A percentile compares a stretch with the other conserved stretches of the same genome.
Conservation (phyloP, 1,140 invertebrate species). For the Halictus rubicundus region DNA sequence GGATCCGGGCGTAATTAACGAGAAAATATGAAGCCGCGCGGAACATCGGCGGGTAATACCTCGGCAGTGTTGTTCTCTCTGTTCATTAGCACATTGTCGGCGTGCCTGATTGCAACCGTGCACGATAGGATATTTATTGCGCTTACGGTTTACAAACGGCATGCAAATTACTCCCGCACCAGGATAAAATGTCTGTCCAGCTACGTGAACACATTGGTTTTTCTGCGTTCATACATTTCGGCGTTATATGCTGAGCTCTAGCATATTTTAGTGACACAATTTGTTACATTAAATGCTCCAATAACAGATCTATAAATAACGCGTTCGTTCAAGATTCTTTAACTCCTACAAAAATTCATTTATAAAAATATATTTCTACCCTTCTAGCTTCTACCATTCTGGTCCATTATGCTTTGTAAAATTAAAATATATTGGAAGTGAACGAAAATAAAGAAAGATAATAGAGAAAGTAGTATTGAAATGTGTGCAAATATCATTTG, state of each 20-base stretch:
- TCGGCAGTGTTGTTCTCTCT: background rate
- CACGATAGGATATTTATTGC: slow-evolving; percentile 42
- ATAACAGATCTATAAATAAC: no score
- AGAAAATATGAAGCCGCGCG: slow-evolving; percentile 24
- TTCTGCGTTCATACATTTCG: background rate
- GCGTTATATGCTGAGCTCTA: background rate
- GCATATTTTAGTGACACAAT: background rate
- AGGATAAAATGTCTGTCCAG: background rate
- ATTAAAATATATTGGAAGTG: no score
- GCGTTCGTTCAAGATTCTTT: no score
- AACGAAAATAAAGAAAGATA: no score
- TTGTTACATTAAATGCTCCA: no score
- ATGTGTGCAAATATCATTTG: no score
- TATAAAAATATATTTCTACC: no score
- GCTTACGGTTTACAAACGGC: slow-evolving; percentile 6
- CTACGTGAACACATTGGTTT: slow-evolving; percentile 7
- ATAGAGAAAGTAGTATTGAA: no score
- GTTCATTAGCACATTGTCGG: slow-evolving; percentile 34
- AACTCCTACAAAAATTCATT: no score
- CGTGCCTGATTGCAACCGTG: background rate
- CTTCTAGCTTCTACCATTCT: no score
- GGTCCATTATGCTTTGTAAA: no score
- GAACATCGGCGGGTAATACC: background rate
- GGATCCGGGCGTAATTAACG: slow-evolving; percentile 16
- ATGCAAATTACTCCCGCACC: slow-evolving; percentile 2